These are phyloP conservation scores for Mus minutoides DNA, from an alignment of 2,797 vertebrate species.

Conservation along the genomic window DNA sequence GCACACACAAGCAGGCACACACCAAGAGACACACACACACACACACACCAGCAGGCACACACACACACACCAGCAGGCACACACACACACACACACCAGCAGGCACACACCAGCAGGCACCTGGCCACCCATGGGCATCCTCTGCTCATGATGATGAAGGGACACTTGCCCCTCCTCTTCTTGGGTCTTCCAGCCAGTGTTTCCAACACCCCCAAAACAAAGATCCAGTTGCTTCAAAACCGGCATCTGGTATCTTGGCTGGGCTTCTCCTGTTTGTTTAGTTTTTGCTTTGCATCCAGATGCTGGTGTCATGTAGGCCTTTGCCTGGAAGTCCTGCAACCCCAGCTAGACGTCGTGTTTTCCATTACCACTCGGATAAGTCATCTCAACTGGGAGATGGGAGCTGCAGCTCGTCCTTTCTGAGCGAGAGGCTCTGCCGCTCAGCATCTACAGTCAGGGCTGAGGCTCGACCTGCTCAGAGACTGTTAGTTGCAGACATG, in stretches of 20 bases:
- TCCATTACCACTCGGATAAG: conserved; percentile 57
- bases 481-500: background rate
- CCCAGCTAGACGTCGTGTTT: conserved; percentile 46
- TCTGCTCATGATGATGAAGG: accelerated
- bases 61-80: no score
- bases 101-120: no score
- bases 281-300: conserved; percentile 63
- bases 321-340: conserved; percentile 23
- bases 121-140: background rate
- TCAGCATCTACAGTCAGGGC: background rate
- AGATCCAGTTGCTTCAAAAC: conserved; percentile 29
- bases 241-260: conserved; percentile 46
- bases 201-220: background rate
- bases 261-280: conserved; percentile 17
- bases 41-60: no score
- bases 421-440: background rate
- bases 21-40: no score
- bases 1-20: background rate
- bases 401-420: conserved; percentile 26
- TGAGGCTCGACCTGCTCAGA: background rate
- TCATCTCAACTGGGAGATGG: conserved; percentile 39
- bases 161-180: background rate
- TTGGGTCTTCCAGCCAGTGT: background rate
- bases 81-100: background rate
- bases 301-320: conserved; percentile 53